These are phyloP conservation scores for Caretta caretta DNA, from an alignment of 2,113 vertebrate genomes.

Conservation along the genomic window DNA sequence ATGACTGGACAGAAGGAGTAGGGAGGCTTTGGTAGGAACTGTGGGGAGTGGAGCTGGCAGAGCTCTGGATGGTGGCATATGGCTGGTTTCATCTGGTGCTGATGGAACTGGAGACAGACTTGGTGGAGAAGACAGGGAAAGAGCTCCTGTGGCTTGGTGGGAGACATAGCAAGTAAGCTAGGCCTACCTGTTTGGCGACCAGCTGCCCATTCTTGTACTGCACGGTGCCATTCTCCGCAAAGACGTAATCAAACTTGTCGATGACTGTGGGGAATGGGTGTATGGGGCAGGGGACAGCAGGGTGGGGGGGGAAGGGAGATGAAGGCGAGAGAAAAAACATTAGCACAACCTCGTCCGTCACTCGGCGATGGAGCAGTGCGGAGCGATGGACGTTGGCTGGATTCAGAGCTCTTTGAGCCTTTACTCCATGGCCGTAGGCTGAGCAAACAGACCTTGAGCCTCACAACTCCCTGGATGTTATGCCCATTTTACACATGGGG, in stretches of 20 bases:
- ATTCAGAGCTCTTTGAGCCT: not conserved
- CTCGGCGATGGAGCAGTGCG: not conserved
- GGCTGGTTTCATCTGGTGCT: rapidly evolving
- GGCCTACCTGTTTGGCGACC: conserved; percentile 91
- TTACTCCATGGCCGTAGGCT: not conserved
- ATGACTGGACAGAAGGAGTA: not conserved
- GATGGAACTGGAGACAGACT: not conserved
- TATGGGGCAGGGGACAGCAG: not conserved
- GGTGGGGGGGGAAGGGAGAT: not conserved
- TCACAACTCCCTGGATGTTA: not conserved
- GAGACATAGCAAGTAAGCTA: not conserved
- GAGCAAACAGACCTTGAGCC: not conserved
- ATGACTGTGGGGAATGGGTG: conserved; percentile 83
- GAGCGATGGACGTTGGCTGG: not conserved
- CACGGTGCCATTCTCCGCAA: conserved; percentile 96
- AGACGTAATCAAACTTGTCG: conserved; percentile 96
- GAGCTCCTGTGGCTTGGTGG: not conserved
- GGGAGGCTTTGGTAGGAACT: not conserved
- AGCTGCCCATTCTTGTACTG: conserved; percentile 96
- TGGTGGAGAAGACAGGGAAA: not conserved
- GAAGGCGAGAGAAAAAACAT: not conserved
- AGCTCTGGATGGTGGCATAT: rapidly evolving
- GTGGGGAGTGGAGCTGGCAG: not conserved
- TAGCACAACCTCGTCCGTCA: not conserved
- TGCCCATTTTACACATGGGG: conserved; percentile 19